Base-by-base conservation (phyloP, 2,797 vertebrate species). In the Rhyacichthys aspro region DNA sequence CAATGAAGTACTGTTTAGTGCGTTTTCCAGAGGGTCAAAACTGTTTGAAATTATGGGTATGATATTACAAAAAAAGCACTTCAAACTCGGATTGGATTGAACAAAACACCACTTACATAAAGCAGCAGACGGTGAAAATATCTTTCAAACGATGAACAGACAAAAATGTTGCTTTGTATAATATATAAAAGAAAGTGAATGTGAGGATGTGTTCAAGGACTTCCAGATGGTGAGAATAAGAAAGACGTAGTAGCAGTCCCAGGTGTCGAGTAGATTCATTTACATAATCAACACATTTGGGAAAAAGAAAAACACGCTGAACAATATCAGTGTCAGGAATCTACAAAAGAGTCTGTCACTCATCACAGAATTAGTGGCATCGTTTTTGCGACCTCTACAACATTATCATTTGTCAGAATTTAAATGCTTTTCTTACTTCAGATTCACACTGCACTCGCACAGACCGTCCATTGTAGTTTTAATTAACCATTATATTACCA, bases 241-340 rank as follows among this genome's bases (percentile, higher is more conserved):
- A 33, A 63, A 77, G 37, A 72, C 61, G 54, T 47, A 60, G 46
- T 49, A 43, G 54, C 19, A 42, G 17, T 82, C 71, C 73, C 76
- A 78, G 69, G 70, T 69, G 72, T 49, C 17, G 63, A 76, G 45
- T 11, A 55, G 36, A 52, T 28, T 49, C 7, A 72, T 85, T 77
- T 76, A 34, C 81, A 81, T 83, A 85, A 86, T 88, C 58, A 72
- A 65, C 49, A 65, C 64, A 49, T 77, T 75, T 69, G 63, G 74
- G 78, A 79, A 67, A 45, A 77, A 66, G 11, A 52, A 43, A 8
- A 45, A 68, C 23, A 74, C 43, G 43, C 23, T 55, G 18, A 64
- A 57, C 23, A 59, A 57, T 16, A 8, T 9, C 28, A 48, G n/a
- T 10, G 53, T 49, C 15, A 53, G n/a, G 42, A 11, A 18, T 52